Evolutionary conservation across 1,140 invertebrate genomes (phyloP).

Genomic region (Drosophila kepulauana): DNA sequence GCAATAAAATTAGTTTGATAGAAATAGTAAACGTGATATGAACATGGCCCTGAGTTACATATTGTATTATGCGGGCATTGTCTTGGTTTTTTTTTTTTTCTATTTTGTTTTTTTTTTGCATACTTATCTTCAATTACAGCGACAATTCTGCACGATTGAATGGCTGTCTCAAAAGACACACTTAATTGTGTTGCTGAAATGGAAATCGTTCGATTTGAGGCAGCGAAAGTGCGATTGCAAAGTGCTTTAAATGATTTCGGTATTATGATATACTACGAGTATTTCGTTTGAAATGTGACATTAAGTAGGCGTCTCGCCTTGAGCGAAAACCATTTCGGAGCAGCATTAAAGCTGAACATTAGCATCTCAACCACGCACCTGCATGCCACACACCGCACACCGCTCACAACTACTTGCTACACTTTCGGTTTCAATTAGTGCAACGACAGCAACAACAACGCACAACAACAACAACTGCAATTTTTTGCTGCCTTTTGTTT

Average conservation of each 20-base stretch:
- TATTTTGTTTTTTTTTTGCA: neutral
- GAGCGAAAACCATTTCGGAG: neutral
- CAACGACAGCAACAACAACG: conserved; percentile 7
- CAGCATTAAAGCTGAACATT: conserved; percentile 11
- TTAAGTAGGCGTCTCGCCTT: conserved; percentile 64
- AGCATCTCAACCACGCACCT: conserved; percentile 38
- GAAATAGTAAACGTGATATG: conserved; percentile 17
- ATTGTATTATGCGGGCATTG: conserved; percentile 21
- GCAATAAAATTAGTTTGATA: conserved; percentile 17
- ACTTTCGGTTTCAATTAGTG: conserved; percentile 58
- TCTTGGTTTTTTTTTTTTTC: neutral
- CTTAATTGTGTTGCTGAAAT: conserved; percentile 16
- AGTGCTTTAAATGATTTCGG: conserved; percentile 38
- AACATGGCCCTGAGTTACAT: conserved; percentile 35
- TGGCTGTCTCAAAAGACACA: conserved; percentile 14
- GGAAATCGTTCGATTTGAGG: conserved; percentile 3
- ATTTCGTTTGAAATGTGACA: conserved; percentile 65
- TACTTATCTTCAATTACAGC: conserved; percentile 29
- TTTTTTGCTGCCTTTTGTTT: neutral
- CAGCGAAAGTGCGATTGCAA: conserved; percentile 15
- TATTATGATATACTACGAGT: conserved; percentile 12
- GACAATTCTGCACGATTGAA: conserved; percentile 14
- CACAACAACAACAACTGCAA: neutral
- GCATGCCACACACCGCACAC: neutral
- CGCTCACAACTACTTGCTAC: conserved; percentile 13